Percentiles rank a stretch among this genome's conserved stretches.
Conservation (phyloP, 2,888 invertebrate genomes). For the Tuta absoluta region DNA sequence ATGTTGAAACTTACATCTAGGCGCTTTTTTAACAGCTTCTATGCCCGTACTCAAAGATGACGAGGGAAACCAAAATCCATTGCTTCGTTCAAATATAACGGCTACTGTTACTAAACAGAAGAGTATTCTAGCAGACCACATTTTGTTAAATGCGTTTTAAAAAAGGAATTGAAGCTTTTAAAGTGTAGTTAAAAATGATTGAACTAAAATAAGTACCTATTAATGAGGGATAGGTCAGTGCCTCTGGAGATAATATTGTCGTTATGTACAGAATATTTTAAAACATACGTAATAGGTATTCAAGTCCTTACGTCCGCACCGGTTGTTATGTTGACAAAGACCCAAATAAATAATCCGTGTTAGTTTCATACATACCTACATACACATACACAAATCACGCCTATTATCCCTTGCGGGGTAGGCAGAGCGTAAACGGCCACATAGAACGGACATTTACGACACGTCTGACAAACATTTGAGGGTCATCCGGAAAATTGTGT, state of each 20-base stretch:
- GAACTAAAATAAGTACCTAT: too few species aligned
- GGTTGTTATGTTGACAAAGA: too few species aligned
- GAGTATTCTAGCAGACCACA: slow-evolving; percentile 41
- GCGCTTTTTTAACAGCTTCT: slow-evolving; percentile 62
- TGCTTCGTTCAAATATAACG: slow-evolving; percentile 32
- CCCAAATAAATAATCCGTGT: too few species aligned
- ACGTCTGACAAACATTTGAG: too few species aligned
- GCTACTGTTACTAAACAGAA: slow-evolving; percentile 36
- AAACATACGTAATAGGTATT: too few species aligned
- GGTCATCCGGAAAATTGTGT: too few species aligned
- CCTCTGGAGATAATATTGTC: slow-evolving; percentile 50
- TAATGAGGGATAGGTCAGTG: slow-evolving; percentile 65
- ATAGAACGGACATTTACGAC: too few species aligned
- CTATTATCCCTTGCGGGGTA: too few species aligned
- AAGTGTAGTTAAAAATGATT: slow-evolving; percentile 27
- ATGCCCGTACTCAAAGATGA: slow-evolving; percentile 52
- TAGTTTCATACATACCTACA: too few species aligned
- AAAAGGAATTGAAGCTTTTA: slow-evolving; percentile 26
- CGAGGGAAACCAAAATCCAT: slow-evolving; percentile 49
- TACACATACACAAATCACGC: too few species aligned
- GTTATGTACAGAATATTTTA: neutral
- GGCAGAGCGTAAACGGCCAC: too few species aligned
- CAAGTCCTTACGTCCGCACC: too few species aligned
- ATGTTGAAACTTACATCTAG: slow-evolving; percentile 58
- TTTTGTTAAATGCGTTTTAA: slow-evolving; percentile 41